Evolutionary conservation across 2,797 vertebrate species (phyloP).

Genomic region (Neosalanx taihuensis): DNA sequence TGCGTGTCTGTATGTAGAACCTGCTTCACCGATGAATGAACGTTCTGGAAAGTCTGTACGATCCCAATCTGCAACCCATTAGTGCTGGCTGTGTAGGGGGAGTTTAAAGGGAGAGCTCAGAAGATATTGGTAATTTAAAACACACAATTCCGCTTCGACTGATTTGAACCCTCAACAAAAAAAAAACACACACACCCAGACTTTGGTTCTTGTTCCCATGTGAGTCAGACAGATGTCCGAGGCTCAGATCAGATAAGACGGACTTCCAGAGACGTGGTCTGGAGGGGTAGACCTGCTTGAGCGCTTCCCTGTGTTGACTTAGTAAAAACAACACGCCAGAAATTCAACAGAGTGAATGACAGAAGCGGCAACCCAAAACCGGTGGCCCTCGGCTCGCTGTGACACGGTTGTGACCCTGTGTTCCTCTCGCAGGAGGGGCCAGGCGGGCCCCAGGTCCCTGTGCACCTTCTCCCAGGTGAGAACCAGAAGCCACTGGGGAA

Average conservation of each 20-base stretch:
- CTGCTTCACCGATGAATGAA: conserved; percentile 40
- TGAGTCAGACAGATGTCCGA: conserved; percentile 31
- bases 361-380: conserved; percentile 48
- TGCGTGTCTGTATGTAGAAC: conserved; percentile 41
- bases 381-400: conserved; percentile 31
- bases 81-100: conserved; percentile 37
- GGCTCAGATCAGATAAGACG: conserved; percentile 59
- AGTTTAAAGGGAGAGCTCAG: conserved; percentile 52
- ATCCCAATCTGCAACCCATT: conserved; percentile 49
- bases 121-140: conserved; percentile 13
- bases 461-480: conserved; percentile 32
- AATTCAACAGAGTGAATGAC: conserved; percentile 62
- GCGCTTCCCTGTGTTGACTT: conserved; percentile 61
- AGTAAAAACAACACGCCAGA: conserved; percentile 60
- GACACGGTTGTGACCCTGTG: conserved; percentile 57
- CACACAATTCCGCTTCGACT: conserved; percentile 5
- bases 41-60: conserved; percentile 33
- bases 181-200: conserved; percentile 9
- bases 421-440: conserved; percentile 1
- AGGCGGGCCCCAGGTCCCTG: conserved; percentile 47
- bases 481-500: too few species aligned
- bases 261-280: conserved; percentile 50
- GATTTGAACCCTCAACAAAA: not conserved
- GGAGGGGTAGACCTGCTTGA: conserved; percentile 52
- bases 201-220: conserved; percentile 17